phyloP scores from a whole-genome alignment of 2,113 vertebrate genomes.

The Dasypus novemcinctus region DNA sequence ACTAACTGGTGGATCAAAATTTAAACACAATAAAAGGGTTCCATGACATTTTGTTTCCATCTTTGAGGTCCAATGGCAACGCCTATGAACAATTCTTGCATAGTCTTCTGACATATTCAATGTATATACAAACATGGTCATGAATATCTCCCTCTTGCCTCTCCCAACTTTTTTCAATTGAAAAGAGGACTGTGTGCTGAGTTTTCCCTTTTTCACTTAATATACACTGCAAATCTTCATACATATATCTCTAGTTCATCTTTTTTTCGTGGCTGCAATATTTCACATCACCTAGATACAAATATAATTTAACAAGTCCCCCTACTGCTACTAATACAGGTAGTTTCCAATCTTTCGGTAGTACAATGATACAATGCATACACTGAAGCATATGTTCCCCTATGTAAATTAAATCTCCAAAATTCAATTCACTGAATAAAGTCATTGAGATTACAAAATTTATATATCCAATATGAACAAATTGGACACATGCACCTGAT shows the following conservation, averaged over 20 bases:
- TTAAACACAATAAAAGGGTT: neutral
- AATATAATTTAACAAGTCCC: neutral
- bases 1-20: neutral
- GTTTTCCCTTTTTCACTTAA: neutral
- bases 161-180: neutral
- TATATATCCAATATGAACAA: constrained; percentile 10
- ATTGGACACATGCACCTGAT: neutral
- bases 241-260: neutral
- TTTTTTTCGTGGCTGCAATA: neutral
- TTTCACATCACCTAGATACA: neutral
- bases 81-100: neutral
- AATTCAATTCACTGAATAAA: neutral
- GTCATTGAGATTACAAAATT: constrained; percentile 13
- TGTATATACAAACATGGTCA: neutral
- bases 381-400: neutral
- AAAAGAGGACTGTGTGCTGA: neutral
- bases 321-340: neutral
- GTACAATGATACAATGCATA: neutral
- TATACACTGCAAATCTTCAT: neutral
- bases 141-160: neutral
- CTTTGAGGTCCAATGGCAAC: neutral
- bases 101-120: neutral
- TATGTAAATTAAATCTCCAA: constrained; percentile 3
- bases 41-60: neutral
- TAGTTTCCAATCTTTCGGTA: neutral